Conservation (phyloP, 2,888 invertebrate species). For the Rhyacophila evoluta region DNA sequence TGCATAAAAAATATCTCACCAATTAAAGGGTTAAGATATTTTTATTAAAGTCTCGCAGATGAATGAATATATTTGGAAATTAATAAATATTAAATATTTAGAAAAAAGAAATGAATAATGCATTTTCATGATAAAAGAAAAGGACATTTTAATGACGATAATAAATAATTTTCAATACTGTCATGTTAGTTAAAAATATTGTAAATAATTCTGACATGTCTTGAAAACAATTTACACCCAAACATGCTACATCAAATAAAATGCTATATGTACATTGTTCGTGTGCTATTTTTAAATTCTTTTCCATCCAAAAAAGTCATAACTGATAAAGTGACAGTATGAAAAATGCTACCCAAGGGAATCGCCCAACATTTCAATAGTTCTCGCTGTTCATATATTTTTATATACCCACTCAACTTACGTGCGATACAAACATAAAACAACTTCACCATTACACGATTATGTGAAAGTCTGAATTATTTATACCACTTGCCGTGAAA, state of each 20-base stretch:
- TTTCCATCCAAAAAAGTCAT: slow-evolving; percentile 16
- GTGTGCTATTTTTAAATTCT: background rate
- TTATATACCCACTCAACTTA: background rate
- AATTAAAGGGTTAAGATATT: no score
- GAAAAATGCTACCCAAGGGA: slow-evolving; percentile 2
- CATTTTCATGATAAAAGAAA: no score
- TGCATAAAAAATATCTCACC: no score
- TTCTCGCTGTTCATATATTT: background rate
- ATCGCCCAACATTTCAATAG: slow-evolving; percentile 1
- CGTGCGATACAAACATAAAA: slow-evolving; percentile 11
- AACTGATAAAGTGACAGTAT: slow-evolving; percentile 9
- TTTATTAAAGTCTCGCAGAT: no score
- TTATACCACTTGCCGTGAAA: slow-evolving; percentile 4
- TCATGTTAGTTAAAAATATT: no score
- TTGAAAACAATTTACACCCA: background rate
- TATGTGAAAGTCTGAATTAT: slow-evolving; percentile 10
- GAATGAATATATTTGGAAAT: no score
- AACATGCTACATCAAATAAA: background rate
- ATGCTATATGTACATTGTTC: background rate
- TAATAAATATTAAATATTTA: no score
- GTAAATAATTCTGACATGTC: background rate
- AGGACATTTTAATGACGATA: no score
- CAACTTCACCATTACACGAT: background rate
- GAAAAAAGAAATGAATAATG: no score
- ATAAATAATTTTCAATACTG: no score